Base-by-base conservation (phyloP, 2,888 invertebrate genomes). In the Lasioglossum pauxillum region DNA sequence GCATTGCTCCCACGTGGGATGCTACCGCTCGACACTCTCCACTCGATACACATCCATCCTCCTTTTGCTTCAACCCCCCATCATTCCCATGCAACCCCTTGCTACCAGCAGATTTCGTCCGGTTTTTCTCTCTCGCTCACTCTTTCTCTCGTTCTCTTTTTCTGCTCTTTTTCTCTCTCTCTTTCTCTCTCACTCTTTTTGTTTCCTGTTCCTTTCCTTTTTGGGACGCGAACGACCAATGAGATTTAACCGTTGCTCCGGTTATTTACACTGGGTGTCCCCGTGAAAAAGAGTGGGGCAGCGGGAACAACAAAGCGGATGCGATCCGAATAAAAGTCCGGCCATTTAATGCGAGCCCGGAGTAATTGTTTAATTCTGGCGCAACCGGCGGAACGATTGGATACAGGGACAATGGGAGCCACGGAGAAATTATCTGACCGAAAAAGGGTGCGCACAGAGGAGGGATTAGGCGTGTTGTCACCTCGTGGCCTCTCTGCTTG, bases 1-100 rank as follows among this genome's bases (percentile, higher is more conserved):
- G 83, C 90, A 90, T 91, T 88, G 91, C 88, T 90, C 90, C 90
- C 89, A 86, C 90, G 90, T 90, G 90, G 82, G 80, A 84, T 83
- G 72, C 83, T 80, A 75, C 72, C 72, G 75, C 84, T 83, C 85
- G 72, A 67, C 84, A 78, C 76, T 80, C 77, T 80, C 74, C 76
- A 77, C 78, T 75, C 84, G 38, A 75, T 76, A 78, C 85, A 78
- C 60, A 76, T 71, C 73, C 76, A 80, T 53, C 69, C 78, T 35
- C 78, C 72, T n/a, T 14, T 73, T 12, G 27, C 44, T 23, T 19
- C 53, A 7, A 8, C 46, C 46, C 44, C 46, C 23, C 53, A 2
- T 35, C 31, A 44, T 27, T 27, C 27, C 5, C 19, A 23, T 60
- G 67, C 53, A 53, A 53, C 53, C 53, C 53, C 53, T n/a, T 53